Evolutionary conservation across 2,113 vertebrate species (phyloP).

Genomic region (Poeciliopsis turrubarensis): DNA sequence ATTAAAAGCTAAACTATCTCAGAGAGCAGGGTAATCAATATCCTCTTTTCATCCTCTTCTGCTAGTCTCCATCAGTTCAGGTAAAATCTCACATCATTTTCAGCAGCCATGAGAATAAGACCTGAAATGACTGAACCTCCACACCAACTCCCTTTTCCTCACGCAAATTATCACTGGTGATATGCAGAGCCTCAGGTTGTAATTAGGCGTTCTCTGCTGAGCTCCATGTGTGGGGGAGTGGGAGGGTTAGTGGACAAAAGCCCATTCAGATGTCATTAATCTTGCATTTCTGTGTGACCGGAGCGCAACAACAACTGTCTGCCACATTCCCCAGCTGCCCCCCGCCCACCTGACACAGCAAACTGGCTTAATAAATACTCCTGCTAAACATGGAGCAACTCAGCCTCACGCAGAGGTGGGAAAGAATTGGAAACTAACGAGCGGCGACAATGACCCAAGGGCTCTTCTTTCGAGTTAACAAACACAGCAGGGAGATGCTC

Average conservation of each 20-base stretch:
- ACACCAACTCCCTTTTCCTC: constrained; percentile 34
- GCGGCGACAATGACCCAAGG: constrained; percentile 14
- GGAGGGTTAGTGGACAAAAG: constrained; percentile 43
- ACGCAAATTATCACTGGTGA: constrained; percentile 52
- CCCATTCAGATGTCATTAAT: constrained; percentile 53
- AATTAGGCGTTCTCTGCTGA: constrained; percentile 50
- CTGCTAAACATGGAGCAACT: constrained; percentile 12
- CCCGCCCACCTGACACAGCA: constrained; percentile 2
- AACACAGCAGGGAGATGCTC: constrained; percentile 35
- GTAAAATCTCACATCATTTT: constrained; percentile 50
- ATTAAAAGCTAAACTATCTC: too few species aligned
- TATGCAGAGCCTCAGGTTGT: constrained; percentile 50
- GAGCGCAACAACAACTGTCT: constrained; percentile 20
- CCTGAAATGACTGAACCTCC: constrained; percentile 46
- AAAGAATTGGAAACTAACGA: constrained; percentile 51
- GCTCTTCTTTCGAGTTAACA: constrained; percentile 12
- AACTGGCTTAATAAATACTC: constrained; percentile 58
- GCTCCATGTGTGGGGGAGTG: constrained; percentile 1
- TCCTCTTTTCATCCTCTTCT: not conserved
- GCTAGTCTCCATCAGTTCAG: constrained; percentile 28
- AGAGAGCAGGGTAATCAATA: not conserved
- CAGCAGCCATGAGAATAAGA: constrained; percentile 39
- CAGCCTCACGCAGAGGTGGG: constrained; percentile 37
- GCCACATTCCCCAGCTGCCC: constrained; percentile 7
- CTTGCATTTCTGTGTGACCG: constrained; percentile 35